phyloP scores from a whole-genome alignment of 2,888 invertebrate species.

The Melinaea menophilus region DNA sequence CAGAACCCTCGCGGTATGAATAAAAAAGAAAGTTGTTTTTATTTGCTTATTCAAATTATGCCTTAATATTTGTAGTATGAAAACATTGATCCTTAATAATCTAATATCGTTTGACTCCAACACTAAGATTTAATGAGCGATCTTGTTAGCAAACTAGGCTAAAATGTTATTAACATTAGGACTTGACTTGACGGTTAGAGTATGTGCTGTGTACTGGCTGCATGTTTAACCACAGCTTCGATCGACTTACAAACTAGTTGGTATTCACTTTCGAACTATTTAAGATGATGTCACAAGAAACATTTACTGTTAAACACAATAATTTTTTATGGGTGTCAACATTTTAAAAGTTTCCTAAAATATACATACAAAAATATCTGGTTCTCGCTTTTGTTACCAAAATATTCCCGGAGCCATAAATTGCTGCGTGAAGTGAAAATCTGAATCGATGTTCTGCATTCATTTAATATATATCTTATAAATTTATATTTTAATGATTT shows the following conservation, averaged over 20 bases:
- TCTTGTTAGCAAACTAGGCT: slow-evolving; percentile 7
- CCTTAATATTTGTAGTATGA: not conserved
- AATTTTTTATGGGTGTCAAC: not conserved
- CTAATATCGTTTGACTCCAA: not conserved
- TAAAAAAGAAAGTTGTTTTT: too few relatives aligned
- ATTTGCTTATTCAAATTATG: too few relatives aligned
- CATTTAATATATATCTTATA: too few relatives aligned
- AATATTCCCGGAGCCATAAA: too few relatives aligned
- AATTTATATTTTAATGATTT: too few relatives aligned
- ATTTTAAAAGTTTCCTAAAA: too few relatives aligned
- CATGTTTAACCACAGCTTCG: slow-evolving; percentile 27
- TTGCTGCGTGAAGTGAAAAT: too few relatives aligned
- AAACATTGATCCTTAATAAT: not conserved
- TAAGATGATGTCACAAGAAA: slow-evolving; percentile 10
- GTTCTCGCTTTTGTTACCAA: too few relatives aligned
- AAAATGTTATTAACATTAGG: slow-evolving; percentile 4
- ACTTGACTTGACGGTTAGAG: slow-evolving; percentile 21
- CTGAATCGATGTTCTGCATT: too few relatives aligned
- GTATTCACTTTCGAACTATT: slow-evolving; percentile 28
- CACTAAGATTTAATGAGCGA: slow-evolving; percentile 1
- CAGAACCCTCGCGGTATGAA: too few relatives aligned
- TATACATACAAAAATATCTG: too few relatives aligned
- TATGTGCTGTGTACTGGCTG: slow-evolving; percentile 17
- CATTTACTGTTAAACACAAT: slow-evolving; percentile 34
- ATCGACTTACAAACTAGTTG: slow-evolving; percentile 31